Conservation (phyloP, 2,888 invertebrate genomes). For the Temnothorax ravouxi region DNA sequence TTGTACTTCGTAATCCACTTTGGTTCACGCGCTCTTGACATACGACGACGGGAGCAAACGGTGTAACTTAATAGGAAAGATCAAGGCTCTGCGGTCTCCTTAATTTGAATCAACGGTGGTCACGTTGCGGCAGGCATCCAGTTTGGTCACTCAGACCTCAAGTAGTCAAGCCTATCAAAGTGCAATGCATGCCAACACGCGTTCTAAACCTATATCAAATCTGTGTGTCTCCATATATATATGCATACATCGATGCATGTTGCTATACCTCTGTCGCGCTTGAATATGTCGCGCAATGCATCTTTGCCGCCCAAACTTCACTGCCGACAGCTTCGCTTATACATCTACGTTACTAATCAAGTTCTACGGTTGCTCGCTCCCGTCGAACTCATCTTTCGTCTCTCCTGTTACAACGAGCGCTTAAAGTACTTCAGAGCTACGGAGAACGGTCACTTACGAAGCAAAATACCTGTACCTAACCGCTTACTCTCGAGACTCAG, state of each 20-base stretch:
- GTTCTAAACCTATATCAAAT: conserved; percentile 16
- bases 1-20: neutral
- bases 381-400: conserved; percentile 33
- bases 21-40: conserved; percentile 9
- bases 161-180: conserved; percentile 49
- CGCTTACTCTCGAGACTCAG: conserved; percentile 14
- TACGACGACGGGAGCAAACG: conserved; percentile 11
- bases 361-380: conserved; percentile 61
- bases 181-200: conserved; percentile 12
- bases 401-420: conserved; percentile 32
- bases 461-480: conserved; percentile 32
- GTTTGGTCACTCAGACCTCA: conserved; percentile 34
- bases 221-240: neutral
- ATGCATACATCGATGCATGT: conserved; percentile 11
- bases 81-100: conserved; percentile 56
- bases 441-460: conserved; percentile 14
- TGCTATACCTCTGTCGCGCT: neutral
- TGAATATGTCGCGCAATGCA: conserved; percentile 73
- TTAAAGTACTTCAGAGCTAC: conserved; percentile 41
- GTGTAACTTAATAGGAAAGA: conserved; percentile 42
- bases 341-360: conserved; percentile 73
- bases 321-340: conserved; percentile 68
- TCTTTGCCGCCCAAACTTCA: conserved; percentile 68
- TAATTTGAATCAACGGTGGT: conserved; percentile 51
- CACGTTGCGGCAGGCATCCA: conserved; percentile 39